Conservation (phyloP, 2,113 vertebrate species). For the Otus sunia region DNA sequence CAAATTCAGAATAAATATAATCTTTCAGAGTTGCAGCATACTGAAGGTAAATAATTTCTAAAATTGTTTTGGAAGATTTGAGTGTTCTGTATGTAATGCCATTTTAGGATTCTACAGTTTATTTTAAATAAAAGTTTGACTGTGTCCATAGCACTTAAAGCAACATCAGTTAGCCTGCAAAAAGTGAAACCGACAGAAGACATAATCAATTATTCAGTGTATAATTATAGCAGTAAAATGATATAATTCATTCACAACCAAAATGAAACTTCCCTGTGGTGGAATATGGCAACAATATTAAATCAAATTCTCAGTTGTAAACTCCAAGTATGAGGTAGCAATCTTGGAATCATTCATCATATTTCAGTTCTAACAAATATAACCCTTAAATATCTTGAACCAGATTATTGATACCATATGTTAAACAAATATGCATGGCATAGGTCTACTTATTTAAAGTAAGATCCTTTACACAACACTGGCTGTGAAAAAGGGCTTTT, state of each 20-base stretch:
- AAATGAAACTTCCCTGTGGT: neutral
- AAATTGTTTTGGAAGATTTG: neutral
- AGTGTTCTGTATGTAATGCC: neutral
- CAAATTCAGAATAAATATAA: neutral
- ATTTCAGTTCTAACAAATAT: neutral
- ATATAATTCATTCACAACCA: neutral
- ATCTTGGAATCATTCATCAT: neutral
- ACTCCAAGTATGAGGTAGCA: neutral
- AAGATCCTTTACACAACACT: neutral
- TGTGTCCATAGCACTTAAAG: neutral
- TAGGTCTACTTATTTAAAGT: neutral
- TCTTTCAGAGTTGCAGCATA: neutral
- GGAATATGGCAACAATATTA: neutral
- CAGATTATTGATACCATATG: neutral
- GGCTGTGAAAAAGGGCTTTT: neutral
- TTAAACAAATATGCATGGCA: neutral
- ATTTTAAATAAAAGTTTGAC: neutral
- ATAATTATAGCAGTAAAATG: neutral
- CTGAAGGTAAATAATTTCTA: neutral
- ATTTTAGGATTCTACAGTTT: neutral
- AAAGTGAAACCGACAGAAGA: neutral
- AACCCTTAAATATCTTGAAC: neutral
- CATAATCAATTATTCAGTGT: neutral
- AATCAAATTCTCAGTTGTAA: neutral
- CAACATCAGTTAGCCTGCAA: neutral